Evolutionary conservation across 2,797 vertebrate genomes (phyloP), one percentile per base, ranked within the genome.

Genomic region (Enteromius trimaculatus): DNA sequence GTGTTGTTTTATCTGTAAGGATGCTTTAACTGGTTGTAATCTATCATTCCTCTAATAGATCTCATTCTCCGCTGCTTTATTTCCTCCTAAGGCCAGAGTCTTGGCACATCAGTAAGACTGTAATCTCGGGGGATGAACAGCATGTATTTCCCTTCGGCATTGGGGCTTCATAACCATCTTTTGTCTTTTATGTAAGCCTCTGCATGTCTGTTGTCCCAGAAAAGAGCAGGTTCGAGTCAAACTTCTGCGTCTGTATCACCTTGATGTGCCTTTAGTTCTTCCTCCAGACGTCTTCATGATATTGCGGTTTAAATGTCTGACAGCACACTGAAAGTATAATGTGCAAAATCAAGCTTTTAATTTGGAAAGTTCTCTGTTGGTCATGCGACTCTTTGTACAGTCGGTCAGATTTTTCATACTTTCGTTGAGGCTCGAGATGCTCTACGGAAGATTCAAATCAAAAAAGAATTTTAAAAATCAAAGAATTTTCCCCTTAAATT

Each of bases 111-210:
- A 80, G 68, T 80, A 60, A 42, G 66, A 5, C 34, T 58, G 79
- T 70, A 44, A 80, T 80, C 34, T 68, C 26, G 17, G 68, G 19
- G 65, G 66, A 70, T 44, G 79, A 80, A 58, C 74, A 60, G 53
- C 72, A 37, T 55, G 65, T 4, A 31, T 51, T 79, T 51, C n/a
- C 42, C 55, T 55, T 77, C 37, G 4, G 55, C 55, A 31, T 6
- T 21, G 0, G 37, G 37, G 23, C 55, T 62, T 77, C 55, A 62
- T 62, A 60, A 62, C 74, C 75, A 44, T 77, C 26, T 68, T 79
- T 26, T 60, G 21, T 77, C 34, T 60, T 11, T 65, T 65, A 64
- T 65, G 58, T 65, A 65, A 64, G 55, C 2, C 37, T 44, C 75
- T 62, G 39, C 16, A 1, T 77, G 58, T 42, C 47, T 26, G 42